These are phyloP conservation scores for Smittia sp. DNA, from an alignment of 2,888 invertebrate genomes.

Conservation along the genomic window DNA sequence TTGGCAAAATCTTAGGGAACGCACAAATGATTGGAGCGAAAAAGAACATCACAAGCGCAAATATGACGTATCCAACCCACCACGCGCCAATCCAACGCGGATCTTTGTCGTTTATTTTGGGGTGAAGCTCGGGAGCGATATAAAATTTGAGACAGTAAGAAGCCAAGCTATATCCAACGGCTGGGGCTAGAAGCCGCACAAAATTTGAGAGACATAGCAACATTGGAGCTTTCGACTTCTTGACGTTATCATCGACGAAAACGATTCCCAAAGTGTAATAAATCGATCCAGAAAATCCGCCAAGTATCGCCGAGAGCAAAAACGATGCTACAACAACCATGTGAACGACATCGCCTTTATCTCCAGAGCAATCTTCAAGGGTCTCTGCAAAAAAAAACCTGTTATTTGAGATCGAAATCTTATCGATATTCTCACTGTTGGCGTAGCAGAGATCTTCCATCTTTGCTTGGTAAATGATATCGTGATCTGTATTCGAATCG, in stretches of 20 bases:
- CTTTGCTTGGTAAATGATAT: neutral
- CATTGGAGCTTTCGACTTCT: constrained; percentile 62
- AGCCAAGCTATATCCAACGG: constrained; percentile 59
- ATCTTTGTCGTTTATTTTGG: constrained; percentile 59
- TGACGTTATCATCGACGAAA: constrained; percentile 65
- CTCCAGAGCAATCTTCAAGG: constrained; percentile 44
- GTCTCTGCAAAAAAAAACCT: neutral
- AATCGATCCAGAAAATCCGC: too few relatives aligned
- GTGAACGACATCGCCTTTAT: constrained; percentile 54
- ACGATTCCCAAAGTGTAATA: constrained; percentile 63
- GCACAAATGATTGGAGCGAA: constrained; percentile 60
- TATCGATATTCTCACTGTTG: neutral
- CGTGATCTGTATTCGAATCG: neutral
- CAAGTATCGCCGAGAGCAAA: neutral
- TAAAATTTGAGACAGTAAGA: constrained; percentile 60
- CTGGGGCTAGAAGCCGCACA: constrained; percentile 61
- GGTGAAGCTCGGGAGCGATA: constrained; percentile 58
- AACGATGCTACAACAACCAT: constrained; percentile 55
- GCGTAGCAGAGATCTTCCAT: neutral
- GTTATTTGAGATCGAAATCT: neutral
- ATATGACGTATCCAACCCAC: constrained; percentile 67
- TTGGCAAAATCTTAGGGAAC: constrained; percentile 62
- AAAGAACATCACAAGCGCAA: constrained; percentile 56
- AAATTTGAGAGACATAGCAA: constrained; percentile 61
- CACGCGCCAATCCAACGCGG: constrained; percentile 70